Conservation (phyloP, 2,797 vertebrate genomes). For the Pyrocephalus nanus region DNA sequence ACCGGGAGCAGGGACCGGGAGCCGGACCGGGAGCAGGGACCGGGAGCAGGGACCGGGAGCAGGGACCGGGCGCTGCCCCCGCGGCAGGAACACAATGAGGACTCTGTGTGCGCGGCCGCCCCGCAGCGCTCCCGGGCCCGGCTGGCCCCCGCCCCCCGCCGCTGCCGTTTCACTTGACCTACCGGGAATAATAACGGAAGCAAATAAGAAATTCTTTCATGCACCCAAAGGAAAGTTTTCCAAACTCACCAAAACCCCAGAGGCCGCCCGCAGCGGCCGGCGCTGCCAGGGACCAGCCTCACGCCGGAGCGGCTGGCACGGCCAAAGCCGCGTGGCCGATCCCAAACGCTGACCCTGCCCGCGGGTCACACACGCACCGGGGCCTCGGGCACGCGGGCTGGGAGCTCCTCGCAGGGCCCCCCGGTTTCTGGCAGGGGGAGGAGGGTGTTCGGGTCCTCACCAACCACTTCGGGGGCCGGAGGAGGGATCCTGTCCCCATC, state of each 20-base stretch:
- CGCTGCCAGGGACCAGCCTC: not conserved
- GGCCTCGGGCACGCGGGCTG: accelerated
- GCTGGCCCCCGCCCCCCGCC: not conserved
- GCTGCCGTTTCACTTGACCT: constrained; percentile 66
- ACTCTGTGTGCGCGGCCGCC: constrained; percentile 37
- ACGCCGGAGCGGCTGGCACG: accelerated
- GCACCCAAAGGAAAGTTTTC: constrained; percentile 12
- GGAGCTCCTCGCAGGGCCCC: not conserved
- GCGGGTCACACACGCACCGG: not conserved
- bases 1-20: not conserved
- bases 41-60: not conserved
- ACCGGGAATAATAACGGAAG: constrained; percentile 65
- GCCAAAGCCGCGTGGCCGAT: not conserved
- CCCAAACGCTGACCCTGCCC: not conserved
- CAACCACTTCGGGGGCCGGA: not conserved
- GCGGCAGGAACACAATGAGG: constrained; percentile 52
- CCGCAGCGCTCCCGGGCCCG: not conserved
- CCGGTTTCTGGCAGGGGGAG: not conserved
- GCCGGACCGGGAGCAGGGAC: not conserved
- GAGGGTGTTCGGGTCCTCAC: not conserved
- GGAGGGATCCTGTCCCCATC: not conserved
- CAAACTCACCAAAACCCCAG: not conserved
- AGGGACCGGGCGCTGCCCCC: not conserved
- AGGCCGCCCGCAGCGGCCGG: not conserved
- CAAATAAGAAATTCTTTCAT: constrained; percentile 40